phyloP scores from a whole-genome alignment of 2,888 invertebrate species.

The Temnothorax rugatulus region DNA sequence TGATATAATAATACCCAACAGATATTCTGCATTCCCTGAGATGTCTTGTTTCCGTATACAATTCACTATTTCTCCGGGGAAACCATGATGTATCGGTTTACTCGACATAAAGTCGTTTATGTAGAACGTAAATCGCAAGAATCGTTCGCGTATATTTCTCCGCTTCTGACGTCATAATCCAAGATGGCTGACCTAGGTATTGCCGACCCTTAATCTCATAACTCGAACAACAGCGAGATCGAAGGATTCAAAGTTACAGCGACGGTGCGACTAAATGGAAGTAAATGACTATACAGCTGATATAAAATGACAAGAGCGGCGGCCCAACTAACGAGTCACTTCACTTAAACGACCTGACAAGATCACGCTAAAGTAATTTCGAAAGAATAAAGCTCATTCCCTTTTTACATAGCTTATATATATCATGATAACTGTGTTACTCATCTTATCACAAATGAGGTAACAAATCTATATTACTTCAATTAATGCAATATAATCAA shows the following conservation, averaged over 20 bases:
- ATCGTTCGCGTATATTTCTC: slow-evolving; percentile 48
- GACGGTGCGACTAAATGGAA: slow-evolving; percentile 36
- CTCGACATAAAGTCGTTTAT: slow-evolving; percentile 39
- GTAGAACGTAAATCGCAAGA: slow-evolving; percentile 54
- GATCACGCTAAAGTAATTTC: slow-evolving; percentile 28
- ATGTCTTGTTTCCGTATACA: slow-evolving; percentile 15
- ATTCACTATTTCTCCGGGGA: slow-evolving; percentile 18
- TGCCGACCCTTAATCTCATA: slow-evolving; percentile 49
- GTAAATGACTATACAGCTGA: slow-evolving; percentile 45
- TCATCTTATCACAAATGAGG: neutral
- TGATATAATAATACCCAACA: slow-evolving; percentile 31
- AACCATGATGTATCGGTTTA: slow-evolving; percentile 39
- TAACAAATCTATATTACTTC: neutral
- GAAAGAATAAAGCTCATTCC: neutral
- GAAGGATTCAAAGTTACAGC: slow-evolving; percentile 48
- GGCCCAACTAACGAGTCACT: slow-evolving; percentile 2
- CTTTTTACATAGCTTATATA: neutral
- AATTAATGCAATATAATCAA: neutral
- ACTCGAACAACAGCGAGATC: slow-evolving; percentile 50
- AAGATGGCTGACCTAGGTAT: slow-evolving; percentile 51
- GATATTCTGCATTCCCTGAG: neutral
- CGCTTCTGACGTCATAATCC: slow-evolving; percentile 55
- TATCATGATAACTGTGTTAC: neutral
- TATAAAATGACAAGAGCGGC: slow-evolving; percentile 29
- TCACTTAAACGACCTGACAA: slow-evolving; percentile 19